Conservation (phyloP, 2,797 vertebrate genomes). For the Echeneis naucrates region DNA sequence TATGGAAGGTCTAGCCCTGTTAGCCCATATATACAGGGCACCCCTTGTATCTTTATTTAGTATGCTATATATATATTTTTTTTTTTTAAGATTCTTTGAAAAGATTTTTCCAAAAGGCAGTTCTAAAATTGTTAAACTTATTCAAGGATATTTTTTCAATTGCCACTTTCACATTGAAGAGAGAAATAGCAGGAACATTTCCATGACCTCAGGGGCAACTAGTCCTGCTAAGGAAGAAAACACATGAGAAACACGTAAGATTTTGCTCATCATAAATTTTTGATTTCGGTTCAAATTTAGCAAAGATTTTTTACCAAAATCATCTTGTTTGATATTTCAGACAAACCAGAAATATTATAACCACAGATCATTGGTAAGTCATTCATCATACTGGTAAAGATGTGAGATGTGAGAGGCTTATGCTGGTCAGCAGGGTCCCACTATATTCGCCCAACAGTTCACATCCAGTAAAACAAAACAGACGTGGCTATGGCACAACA, state of each 20-base stretch:
- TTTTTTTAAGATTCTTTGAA: too few species aligned
- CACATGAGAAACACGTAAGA: too few species aligned
- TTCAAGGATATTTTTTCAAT: not conserved
- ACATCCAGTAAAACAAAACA: conserved; percentile 3
- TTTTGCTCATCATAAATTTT: not conserved
- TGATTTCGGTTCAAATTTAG: not conserved
- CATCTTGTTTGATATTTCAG: not conserved
- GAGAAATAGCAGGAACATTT: not conserved
- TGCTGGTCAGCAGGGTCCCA: not conserved
- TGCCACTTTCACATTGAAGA: not conserved
- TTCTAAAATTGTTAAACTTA: not conserved
- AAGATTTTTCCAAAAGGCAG: too few species aligned
- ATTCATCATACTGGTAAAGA: not conserved
- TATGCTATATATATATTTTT: too few species aligned
- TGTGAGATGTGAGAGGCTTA: not conserved
- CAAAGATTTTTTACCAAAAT: not conserved
- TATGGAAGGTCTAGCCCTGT: too few species aligned
- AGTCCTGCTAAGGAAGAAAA: not conserved
- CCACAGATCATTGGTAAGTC: not conserved
- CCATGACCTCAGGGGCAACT: not conserved
- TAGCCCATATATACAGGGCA: too few species aligned
- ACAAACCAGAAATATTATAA: not conserved
- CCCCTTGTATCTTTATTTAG: too few species aligned
- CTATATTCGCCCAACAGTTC: conserved; percentile 10
- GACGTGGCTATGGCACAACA: conserved; percentile 8